Evolutionary conservation across 2,888 invertebrate genomes (phyloP).

Genomic region (Drosophila austrosaltans): DNA sequence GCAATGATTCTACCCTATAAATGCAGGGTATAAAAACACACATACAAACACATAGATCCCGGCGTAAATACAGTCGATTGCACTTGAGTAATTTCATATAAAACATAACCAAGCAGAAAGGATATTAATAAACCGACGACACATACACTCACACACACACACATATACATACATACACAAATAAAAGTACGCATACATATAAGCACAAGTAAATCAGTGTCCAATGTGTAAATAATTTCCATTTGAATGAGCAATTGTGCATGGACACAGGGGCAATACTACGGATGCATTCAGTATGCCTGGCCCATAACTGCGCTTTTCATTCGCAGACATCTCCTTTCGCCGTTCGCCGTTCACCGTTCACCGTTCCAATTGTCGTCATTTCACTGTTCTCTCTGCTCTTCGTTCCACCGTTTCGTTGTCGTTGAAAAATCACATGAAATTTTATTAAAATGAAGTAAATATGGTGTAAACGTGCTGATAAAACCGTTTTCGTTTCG

Average conservation of each 20-base stretch:
- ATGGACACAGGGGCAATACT: constrained; percentile 40
- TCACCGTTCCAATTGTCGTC: constrained; percentile 4
- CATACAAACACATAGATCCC: constrained; percentile 54
- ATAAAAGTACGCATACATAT: neutral
- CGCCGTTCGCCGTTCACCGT: constrained; percentile 2
- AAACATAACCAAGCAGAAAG: constrained; percentile 77
- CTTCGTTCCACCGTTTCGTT: neutral
- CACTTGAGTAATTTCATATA: constrained; percentile 79
- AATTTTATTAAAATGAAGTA: constrained; percentile 82
- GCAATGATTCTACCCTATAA: neutral
- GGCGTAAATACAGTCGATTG: constrained; percentile 71
- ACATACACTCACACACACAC: constrained; percentile 54
- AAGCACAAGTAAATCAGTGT: constrained; percentile 78
- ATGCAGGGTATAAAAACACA: constrained; percentile 23
- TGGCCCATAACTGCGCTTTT: constrained; percentile 58
- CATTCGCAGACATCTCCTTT: constrained; percentile 62
- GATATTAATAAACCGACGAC: constrained; percentile 80
- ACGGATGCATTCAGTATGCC: constrained; percentile 18
- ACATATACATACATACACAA: constrained; percentile 22
- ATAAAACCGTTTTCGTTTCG: constrained; percentile 74
- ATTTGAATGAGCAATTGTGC: constrained; percentile 82
- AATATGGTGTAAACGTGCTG: constrained; percentile 83
- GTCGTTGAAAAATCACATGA: constrained; percentile 79
- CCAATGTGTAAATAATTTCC: constrained; percentile 83
- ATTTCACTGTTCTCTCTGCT: neutral